Evolutionary conservation across 2,113 vertebrate species (phyloP), one percentile per base, ranked within the genome.

Genomic region (Trochalopteron elliotii): DNA sequence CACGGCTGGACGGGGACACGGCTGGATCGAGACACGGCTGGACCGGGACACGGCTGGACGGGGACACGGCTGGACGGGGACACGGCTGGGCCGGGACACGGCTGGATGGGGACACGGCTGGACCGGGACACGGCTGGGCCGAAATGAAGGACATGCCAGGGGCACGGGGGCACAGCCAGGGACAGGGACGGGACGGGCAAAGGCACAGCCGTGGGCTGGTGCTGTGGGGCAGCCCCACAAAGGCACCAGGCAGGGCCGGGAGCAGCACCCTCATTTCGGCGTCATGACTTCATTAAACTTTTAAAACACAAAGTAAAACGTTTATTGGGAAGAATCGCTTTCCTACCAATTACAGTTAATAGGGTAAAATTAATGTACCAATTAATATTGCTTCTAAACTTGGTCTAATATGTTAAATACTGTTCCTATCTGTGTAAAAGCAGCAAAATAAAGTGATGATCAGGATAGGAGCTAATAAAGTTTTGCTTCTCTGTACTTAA

Each of bases 361-460:
- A 95, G 97, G 96, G 95, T 89, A 96, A 97, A 98, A 98, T 98
- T 98, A 98, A 98, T 98, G 97, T 98, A 97, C 94, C 98, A 98
- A 98, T 98, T 98, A 98, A 98, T 97, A 95, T 31, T 82, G 94
- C 95, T 97, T 96, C 97, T 87, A 89, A 84, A 94, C 95, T 95
- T 85, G 20, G 69, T 30, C 60, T 95, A 83, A 92, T 95, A 69
- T 49, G 79, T 72, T 91, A 82, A 79, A 75, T 95, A 86, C 85
- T 83, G 75, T 59, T 81, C 44, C 91, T 79, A 75, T 74, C 39
- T 18, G 65, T 91, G 52, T 88, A 79, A 85, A 89, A 12, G 33
- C 13, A 18, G 83, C 40, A 22, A 84, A 94, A 90, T 93, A 75
- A 78, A 81, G 69, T 67, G 82, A 92, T 89, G 90, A 91, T 67